phyloP scores from a whole-genome alignment of 1,140 invertebrate genomes.

The Drosophila gunungcola region DNA sequence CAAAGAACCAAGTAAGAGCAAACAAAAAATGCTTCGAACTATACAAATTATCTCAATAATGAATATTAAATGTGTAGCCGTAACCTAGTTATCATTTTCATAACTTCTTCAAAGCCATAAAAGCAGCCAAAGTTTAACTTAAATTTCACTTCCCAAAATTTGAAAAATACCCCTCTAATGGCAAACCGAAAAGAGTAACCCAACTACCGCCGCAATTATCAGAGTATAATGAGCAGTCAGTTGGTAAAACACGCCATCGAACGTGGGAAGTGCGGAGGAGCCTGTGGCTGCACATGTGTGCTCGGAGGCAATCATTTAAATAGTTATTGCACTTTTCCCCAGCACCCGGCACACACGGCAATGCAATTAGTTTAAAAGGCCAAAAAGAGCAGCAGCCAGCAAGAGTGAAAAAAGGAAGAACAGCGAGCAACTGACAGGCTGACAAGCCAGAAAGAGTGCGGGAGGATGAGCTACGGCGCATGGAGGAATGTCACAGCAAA shows the following conservation, averaged over 20 bases:
- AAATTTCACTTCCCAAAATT: background rate
- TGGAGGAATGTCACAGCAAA: constrained; percentile 78
- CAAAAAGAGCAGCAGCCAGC: constrained; percentile 45
- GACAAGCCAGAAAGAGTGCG: constrained; percentile 47
- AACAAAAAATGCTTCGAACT: too few relatives aligned
- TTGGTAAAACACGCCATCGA: constrained; percentile 28
- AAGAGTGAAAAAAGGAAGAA: constrained; percentile 13
- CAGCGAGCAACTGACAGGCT: constrained; percentile 52
- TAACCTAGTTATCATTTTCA: background rate
- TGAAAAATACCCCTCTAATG: background rate
- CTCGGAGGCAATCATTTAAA: constrained; percentile 72
- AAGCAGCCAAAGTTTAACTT: background rate
- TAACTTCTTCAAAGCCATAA: background rate
- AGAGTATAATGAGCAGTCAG: constrained; percentile 29
- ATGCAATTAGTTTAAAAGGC: constrained; percentile 82
- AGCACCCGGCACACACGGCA: constrained; percentile 51
- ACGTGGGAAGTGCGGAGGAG: constrained; percentile 30
- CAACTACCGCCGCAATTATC: background rate
- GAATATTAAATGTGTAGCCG: too few relatives aligned
- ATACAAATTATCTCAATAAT: too few relatives aligned
- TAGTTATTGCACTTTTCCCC: constrained; percentile 78
- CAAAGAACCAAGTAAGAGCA: too few relatives aligned
- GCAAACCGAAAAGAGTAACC: background rate
- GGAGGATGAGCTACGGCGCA: constrained; percentile 45
- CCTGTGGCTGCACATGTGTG: constrained; percentile 27